phyloP scores from a whole-genome alignment of 1,140 invertebrate genomes.

The Calosoma granatense region DNA sequence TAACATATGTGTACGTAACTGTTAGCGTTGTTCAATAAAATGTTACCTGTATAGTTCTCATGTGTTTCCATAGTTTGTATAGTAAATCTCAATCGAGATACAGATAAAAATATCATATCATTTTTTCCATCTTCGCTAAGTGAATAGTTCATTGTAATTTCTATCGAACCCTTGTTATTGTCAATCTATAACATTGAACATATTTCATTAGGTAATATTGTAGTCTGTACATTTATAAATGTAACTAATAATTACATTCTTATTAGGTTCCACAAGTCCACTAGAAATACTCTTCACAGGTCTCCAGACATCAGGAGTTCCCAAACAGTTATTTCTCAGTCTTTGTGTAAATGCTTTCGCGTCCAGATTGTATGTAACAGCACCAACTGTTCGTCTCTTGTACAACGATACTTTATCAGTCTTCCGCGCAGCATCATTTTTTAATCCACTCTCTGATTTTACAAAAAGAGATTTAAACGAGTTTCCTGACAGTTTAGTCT shows the following conservation, averaged over 20 bases:
- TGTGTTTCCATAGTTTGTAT: conserved; percentile 59
- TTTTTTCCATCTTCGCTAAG: conserved; percentile 46
- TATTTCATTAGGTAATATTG: not conserved
- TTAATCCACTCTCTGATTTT: conserved; percentile 36
- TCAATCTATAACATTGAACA: conserved; percentile 48
- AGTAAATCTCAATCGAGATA: conserved; percentile 50
- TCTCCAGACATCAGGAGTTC: conserved; percentile 67
- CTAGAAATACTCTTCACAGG: conserved; percentile 58
- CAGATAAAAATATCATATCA: conserved; percentile 49
- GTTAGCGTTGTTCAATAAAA: no score
- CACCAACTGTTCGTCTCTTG: conserved; percentile 53
- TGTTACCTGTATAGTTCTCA: conserved; percentile 33
- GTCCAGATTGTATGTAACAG: conserved; percentile 61
- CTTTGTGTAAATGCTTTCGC: conserved; percentile 55
- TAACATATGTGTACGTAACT: not conserved
- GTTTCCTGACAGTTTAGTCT: conserved; percentile 21
- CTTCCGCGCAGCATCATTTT: conserved; percentile 30
- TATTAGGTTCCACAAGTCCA: conserved; percentile 33
- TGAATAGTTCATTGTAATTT: conserved; percentile 49
- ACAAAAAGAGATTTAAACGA: conserved; percentile 31
- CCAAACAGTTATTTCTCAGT: conserved; percentile 46
- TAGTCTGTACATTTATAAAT: not conserved
- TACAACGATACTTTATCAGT: conserved; percentile 42
- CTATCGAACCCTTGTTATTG: conserved; percentile 54
- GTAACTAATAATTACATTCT: not conserved